A percentile compares a stretch with the other conserved stretches of the same genome.
phyloP scores from a whole-genome alignment of 2,888 invertebrate species.

The Sinodicranocentrus sp. region DNA sequence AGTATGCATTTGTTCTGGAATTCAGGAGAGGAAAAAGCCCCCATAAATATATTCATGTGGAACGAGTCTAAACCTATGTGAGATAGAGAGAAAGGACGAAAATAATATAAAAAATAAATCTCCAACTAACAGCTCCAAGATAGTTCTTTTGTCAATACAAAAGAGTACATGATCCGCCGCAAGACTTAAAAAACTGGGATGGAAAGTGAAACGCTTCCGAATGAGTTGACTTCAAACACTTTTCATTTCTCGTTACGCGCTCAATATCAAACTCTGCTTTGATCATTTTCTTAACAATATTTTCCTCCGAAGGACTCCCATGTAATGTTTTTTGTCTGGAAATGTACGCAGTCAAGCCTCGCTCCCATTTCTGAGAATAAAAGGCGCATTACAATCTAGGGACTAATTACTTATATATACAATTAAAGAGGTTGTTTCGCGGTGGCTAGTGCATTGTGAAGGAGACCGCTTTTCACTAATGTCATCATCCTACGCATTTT shows the following conservation, averaged over 20 bases:
- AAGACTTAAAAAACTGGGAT: too few relatives aligned
- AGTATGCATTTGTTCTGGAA: too few relatives aligned
- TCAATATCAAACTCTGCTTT: slow-evolving; percentile 48
- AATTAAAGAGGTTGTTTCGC: slow-evolving; percentile 59
- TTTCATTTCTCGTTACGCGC: slow-evolving; percentile 49
- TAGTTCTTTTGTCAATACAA: too few relatives aligned
- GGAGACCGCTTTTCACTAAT: not conserved
- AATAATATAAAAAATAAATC: too few relatives aligned
- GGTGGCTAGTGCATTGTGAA: slow-evolving; percentile 18
- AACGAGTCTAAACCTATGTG: too few relatives aligned
- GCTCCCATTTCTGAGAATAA: not conserved
- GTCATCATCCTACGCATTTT: not conserved
- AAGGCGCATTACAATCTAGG: slow-evolving; percentile 32
- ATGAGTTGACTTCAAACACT: slow-evolving; percentile 65
- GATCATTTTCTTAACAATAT: slow-evolving; percentile 36
- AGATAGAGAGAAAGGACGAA: too few relatives aligned
- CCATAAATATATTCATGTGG: too few relatives aligned
- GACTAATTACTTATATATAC: slow-evolving; percentile 61
- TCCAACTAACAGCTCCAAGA: too few relatives aligned
- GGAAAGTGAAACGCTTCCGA: slow-evolving; percentile 34
- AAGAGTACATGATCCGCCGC: too few relatives aligned
- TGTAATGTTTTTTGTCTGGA: too few relatives aligned
- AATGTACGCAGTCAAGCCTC: too few relatives aligned
- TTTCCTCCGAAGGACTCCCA: slow-evolving; percentile 28
- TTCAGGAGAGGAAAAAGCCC: too few relatives aligned